Evolutionary conservation across 2,797 vertebrate species (phyloP).

Genomic region (Lepus oiostolus): DNA sequence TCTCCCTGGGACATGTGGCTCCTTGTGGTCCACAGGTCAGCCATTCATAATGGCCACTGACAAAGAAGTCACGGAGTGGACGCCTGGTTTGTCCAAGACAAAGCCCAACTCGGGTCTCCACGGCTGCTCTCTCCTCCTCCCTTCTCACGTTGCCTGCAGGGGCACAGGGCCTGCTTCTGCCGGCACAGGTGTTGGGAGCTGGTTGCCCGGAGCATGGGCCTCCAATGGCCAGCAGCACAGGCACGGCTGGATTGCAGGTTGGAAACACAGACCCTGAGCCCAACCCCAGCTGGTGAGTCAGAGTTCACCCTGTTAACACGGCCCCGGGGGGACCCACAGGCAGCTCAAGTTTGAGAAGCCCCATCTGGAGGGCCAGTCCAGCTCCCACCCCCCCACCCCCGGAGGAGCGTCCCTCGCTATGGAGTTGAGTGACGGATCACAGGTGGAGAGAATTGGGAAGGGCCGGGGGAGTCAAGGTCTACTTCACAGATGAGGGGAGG

Average conservation of each 20-base stretch:
- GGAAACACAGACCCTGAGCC: not conserved
- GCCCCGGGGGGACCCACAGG: not conserved
- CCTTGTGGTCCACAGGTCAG: not conserved
- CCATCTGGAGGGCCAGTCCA: not conserved
- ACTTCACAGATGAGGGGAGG: not conserved
- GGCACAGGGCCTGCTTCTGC: not conserved
- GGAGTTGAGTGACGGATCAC: fast-evolving
- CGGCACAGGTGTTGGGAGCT: fast-evolving
- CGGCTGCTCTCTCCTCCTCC: not conserved
- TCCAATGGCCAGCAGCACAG: not conserved
- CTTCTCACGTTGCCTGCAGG: not conserved
- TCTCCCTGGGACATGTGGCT: not conserved
- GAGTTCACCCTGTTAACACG: not conserved
- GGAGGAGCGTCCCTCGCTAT: not conserved
- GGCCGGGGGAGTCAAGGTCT: not conserved
- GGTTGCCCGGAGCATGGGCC: not conserved
- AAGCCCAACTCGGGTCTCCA: not conserved
- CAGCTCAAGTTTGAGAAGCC: not conserved
- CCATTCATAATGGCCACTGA: fast-evolving
- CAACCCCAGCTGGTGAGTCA: not conserved
- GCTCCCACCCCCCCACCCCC: too few species aligned
- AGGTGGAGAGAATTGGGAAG: not conserved
- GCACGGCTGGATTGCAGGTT: too few species aligned
- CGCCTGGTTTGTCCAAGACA: not conserved
- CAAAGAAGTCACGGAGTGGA: not conserved